These are phyloP conservation scores for Schmidtea mediterranea DNA, from an alignment of 1,140 invertebrate species.

Conservation along the genomic window DNA sequence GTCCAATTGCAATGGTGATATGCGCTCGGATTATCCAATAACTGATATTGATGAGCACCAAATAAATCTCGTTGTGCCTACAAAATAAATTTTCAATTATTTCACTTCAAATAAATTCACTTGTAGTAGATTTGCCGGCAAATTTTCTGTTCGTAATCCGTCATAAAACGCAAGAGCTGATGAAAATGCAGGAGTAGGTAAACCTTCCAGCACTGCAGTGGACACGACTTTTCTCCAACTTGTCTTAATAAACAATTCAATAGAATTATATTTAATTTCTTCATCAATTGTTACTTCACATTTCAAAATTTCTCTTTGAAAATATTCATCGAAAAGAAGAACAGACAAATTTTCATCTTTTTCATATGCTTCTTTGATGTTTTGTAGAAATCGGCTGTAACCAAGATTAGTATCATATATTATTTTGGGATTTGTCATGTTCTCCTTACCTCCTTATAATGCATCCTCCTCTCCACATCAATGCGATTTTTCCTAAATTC, in stretches of 20 bases:
- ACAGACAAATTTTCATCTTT: slow-evolving; percentile 63
- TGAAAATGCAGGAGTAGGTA: slow-evolving; percentile 66
- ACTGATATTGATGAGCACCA: slow-evolving; percentile 90
- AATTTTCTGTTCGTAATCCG: slow-evolving; percentile 48
- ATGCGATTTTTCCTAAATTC: slow-evolving; percentile 83
- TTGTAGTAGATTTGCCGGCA: slow-evolving; percentile 73
- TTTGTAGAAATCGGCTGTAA: slow-evolving; percentile 59
- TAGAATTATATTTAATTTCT: too few species aligned
- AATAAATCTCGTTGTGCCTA: slow-evolving; percentile 93
- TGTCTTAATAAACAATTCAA: too few species aligned
- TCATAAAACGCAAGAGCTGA: slow-evolving; percentile 92
- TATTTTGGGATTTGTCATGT: slow-evolving; percentile 5
- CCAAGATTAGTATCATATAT: too few species aligned
- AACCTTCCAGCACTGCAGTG: slow-evolving; percentile 39
- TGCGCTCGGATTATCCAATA: slow-evolving; percentile 51
- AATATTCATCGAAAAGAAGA: slow-evolving; percentile 77
- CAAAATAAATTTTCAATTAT: too few species aligned
- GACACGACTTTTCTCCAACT: slow-evolving; percentile 33
- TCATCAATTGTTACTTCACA: too few species aligned
- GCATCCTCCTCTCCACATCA: slow-evolving; percentile 98
- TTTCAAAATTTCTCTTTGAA: slow-evolving; percentile 48
- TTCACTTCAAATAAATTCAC: slow-evolving; percentile 29
- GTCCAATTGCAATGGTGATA: slow-evolving; percentile 97
- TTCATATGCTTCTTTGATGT: slow-evolving; percentile 82
- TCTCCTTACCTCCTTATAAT: slow-evolving; percentile 77